A percentile compares a stretch with the other conserved stretches of the same genome.
Conservation (phyloP, 2,113 vertebrate genomes). For the Leucosticte australis region DNA sequence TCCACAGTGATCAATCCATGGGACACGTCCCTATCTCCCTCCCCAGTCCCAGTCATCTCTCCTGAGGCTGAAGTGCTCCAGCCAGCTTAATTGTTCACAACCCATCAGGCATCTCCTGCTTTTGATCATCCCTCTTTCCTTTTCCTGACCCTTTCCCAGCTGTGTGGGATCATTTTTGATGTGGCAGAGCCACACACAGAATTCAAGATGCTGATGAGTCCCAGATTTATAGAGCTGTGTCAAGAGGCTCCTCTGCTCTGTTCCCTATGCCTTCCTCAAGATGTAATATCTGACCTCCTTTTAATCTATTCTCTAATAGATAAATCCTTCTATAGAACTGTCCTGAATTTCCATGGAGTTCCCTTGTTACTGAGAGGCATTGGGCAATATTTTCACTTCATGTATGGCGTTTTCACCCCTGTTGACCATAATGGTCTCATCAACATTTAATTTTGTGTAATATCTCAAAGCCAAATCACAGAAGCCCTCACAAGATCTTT, state of each 20-base stretch:
- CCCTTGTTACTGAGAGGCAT: neutral
- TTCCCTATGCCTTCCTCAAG: neutral
- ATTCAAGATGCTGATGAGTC: neutral
- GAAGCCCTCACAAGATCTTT: neutral
- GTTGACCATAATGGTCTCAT: neutral
- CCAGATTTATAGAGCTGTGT: neutral
- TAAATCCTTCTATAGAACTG: neutral
- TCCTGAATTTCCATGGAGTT: neutral
- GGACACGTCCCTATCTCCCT: neutral
- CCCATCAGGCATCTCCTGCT: neutral
- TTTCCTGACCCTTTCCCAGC: neutral
- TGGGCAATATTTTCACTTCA: neutral
- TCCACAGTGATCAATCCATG: neutral
- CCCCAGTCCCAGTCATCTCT: neutral
- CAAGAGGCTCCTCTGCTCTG: neutral
- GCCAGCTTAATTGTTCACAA: neutral
- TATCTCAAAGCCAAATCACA: neutral
- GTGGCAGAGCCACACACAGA: neutral
- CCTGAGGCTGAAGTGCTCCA: neutral
- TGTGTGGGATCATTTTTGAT: neutral
- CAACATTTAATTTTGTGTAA: neutral
- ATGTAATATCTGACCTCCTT: neutral
- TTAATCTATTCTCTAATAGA: neutral
- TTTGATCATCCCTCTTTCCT: conserved; percentile 15
- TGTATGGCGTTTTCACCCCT: neutral